Base-by-base conservation (phyloP, 1,140 invertebrate genomes). In the Macrobrachium rosenbergii region DNA sequence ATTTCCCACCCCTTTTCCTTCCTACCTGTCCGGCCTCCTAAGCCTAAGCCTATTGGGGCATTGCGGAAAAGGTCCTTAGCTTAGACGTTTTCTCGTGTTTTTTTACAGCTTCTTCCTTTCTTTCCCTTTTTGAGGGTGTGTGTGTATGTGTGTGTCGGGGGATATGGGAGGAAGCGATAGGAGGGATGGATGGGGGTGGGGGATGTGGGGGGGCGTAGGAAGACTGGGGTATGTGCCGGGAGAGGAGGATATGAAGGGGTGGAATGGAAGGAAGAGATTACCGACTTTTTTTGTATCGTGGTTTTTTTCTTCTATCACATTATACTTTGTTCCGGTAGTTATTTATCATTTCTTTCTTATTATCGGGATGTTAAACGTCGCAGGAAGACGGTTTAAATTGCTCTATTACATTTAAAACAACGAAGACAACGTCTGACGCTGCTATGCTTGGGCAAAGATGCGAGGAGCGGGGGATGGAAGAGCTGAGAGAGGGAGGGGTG, bases 31-130 rank as follows among this genome's bases (percentile, higher is more conserved):
- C 78, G 45, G 28, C 28, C 28, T 37, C 28, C 28, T 37, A 37
- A 37, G 21, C 37, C 78, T 87, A 87, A 87, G 84, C 84, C 84
- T 87, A 87, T 87, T 87, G 84, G 78, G 58, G 72, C 45, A 43
- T 81, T 80, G 84, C 78, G 84, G 84, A 87, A 86, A 67, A 69
- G 84, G 83, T 21, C 23, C 17, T 23, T 23, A 75, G 28, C 23
- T 17, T 75, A 43, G n/a, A 37, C 16, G 23, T 43, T 75, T 37
- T 73, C 69, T 73, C 69, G 21, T 37, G 21, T 37, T 73, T 37
- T 73, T 43, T 75, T 37, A 10, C 23, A 37, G 7, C 45, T 43
- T 23, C n/a, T 75, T 75, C 2, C 21, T 73, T 7, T 75, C 28
- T 23, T 37, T 75, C 45, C 16, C 28, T 75, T 75, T 75, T 37